Evolutionary conservation across 2,797 vertebrate genomes (phyloP).

Genomic region (Aplochiton taeniatus): DNA sequence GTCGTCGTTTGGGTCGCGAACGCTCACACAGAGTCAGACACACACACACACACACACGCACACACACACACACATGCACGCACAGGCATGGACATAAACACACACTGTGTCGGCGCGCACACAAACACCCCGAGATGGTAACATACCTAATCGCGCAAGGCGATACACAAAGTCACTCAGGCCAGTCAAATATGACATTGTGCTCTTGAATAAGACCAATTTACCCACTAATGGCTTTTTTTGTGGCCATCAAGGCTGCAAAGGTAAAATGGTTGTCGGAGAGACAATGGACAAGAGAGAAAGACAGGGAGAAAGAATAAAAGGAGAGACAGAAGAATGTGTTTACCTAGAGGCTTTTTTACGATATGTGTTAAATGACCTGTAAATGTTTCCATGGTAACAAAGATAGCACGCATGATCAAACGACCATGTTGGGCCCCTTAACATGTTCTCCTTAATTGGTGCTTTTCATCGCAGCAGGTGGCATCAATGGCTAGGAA

Average conservation of each 20-base stretch:
- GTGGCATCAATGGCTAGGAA: conserved; percentile 22
- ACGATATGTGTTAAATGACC: conserved; percentile 75
- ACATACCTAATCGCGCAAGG: conserved; percentile 22
- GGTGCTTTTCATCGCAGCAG: conserved; percentile 53
- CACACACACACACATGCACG: conserved; percentile 13
- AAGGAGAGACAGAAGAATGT: conserved; percentile 46
- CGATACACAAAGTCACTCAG: conserved; percentile 39
- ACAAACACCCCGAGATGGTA: conserved; percentile 22
- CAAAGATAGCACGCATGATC: conserved; percentile 60
- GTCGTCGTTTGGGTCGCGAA: conserved; percentile 59
- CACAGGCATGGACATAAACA: conserved; percentile 34
- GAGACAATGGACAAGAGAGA: conserved; percentile 29
- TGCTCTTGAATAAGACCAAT: conserved; percentile 72
- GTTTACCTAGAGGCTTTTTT: conserved; percentile 71
- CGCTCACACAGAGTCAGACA: conserved; percentile 32
- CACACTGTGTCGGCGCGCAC: conserved; percentile 25
- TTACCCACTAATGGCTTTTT: conserved; percentile 71
- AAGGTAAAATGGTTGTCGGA: conserved; percentile 58
- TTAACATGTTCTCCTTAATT: conserved; percentile 29
- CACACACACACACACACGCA: conserved; percentile 10
- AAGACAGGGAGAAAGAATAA: conserved; percentile 25
- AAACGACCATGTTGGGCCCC: too few species aligned
- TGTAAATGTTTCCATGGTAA: conserved; percentile 79
- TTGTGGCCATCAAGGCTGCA: conserved; percentile 64
- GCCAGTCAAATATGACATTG: conserved; percentile 65